These are phyloP conservation scores for Ostrea edulis DNA, from an alignment of 1,140 invertebrate species.

Conservation along the genomic window DNA sequence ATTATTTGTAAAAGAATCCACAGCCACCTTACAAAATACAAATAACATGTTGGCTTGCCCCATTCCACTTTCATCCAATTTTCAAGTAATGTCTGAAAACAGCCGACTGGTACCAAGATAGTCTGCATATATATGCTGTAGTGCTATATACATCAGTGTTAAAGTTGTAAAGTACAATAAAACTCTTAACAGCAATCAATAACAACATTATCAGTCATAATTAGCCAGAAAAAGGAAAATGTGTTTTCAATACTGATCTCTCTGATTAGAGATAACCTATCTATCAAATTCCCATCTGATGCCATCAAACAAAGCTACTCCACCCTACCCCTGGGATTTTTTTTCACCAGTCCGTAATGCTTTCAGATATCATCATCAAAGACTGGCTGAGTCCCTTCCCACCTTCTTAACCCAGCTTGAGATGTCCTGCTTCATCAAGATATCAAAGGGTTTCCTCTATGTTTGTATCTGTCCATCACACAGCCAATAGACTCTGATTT, in stretches of 20 bases:
- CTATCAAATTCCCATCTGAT: neutral
- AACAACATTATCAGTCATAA: neutral
- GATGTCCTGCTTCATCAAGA: slow-evolving; percentile 12
- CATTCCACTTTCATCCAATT: neutral
- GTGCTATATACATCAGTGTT: slow-evolving; percentile 7
- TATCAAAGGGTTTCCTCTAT: slow-evolving; percentile 11
- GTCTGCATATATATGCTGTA: neutral
- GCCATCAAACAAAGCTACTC: slow-evolving; percentile 22
- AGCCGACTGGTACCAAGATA: neutral
- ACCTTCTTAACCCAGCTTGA: slow-evolving; percentile 4
- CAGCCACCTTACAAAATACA: neutral
- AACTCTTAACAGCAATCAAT: slow-evolving; percentile 14
- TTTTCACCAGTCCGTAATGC: slow-evolving; percentile 3
- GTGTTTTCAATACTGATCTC: neutral
- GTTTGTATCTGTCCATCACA: slow-evolving; percentile 19
- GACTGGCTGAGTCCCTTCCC: neutral
- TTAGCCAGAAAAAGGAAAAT: slow-evolving; percentile 19
- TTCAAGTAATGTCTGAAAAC: neutral
- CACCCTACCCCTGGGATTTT: slow-evolving; percentile 8
- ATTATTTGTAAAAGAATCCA: neutral
- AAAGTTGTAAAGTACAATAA: neutral
- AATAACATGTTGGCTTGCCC: neutral
- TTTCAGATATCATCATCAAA: slow-evolving; percentile 19
- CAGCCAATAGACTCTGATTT: slow-evolving; percentile 25
- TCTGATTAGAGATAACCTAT: neutral